These are phyloP conservation scores for Lemur catta DNA, from an alignment of 2,797 vertebrate species.

Conservation along the genomic window DNA sequence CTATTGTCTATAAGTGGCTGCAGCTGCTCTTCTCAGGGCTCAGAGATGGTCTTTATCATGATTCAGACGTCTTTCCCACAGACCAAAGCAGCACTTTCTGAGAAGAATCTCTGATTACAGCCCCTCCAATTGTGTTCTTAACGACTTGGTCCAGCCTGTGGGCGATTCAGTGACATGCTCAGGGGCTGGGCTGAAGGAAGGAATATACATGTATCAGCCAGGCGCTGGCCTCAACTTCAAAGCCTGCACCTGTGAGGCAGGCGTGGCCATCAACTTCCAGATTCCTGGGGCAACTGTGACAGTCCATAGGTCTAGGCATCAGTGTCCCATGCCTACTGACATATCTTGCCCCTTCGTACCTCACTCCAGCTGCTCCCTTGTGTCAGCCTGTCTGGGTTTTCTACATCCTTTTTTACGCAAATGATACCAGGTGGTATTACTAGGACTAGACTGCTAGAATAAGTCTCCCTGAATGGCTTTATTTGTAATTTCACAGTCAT, in stretches of 20 bases:
- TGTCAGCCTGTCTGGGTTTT: not conserved
- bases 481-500: not conserved
- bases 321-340: not conserved
- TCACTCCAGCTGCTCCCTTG: not conserved
- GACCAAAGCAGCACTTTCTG: not conserved
- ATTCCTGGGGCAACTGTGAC: not conserved
- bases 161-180: not conserved
- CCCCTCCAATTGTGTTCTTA: not conserved
- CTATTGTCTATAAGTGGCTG: not conserved
- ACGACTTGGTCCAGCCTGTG: not conserved
- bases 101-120: not conserved
- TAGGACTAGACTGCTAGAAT: not conserved
- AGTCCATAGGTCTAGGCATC: no score
- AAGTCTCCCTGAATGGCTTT: not conserved
- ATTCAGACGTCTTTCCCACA: not conserved
- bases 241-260: not conserved
- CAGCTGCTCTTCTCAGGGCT: not conserved
- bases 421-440: not conserved
- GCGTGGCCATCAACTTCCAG: not conserved
- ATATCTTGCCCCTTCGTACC: not conserved
- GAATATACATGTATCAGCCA: no score
- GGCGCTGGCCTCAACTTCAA: not conserved
- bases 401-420: not conserved
- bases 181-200: not conserved
- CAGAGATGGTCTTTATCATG: not conserved